Evolutionary conservation across 2,113 vertebrate species (phyloP).

Genomic region (Hydrolagus affinis): DNA sequence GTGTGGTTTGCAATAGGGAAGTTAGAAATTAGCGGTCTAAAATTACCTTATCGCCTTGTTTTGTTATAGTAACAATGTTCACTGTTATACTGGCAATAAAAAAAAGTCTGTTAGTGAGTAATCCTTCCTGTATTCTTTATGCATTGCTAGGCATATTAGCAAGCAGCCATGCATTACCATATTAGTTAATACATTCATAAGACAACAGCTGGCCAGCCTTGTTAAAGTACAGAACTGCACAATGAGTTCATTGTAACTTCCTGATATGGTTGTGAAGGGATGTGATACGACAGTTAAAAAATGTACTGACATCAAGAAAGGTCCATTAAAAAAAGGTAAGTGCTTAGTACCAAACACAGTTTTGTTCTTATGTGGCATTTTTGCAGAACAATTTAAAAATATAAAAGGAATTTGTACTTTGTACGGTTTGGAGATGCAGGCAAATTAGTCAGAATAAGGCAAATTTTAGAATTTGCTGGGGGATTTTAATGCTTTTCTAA

Average conservation of each 20-base stretch:
- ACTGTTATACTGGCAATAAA: conserved; percentile 15
- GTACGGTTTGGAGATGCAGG: neutral
- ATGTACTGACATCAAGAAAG: conserved; percentile 9
- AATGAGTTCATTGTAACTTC: conserved; percentile 8
- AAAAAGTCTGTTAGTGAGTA: neutral
- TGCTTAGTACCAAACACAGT: neutral
- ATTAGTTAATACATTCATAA: conserved; percentile 22
- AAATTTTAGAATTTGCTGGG: neutral
- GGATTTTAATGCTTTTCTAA: neutral
- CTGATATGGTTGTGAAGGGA: conserved; percentile 22
- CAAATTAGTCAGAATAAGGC: neutral
- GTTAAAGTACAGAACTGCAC: neutral
- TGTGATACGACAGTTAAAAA: neutral
- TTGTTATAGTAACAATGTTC: conserved; percentile 20
- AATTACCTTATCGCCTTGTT: conserved; percentile 11
- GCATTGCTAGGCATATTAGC: neutral
- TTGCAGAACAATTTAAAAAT: neutral
- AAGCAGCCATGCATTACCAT: neutral
- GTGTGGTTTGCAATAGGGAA: neutral
- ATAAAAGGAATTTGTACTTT: conserved; percentile 9
- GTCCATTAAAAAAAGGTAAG: neutral
- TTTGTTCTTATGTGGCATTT: neutral
- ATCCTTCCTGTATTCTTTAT: conserved; percentile 9
- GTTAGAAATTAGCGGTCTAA: conserved; percentile 22
- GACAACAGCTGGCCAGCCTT: conserved; percentile 4